Conservation (phyloP, 2,113 vertebrate genomes). For the Neolamprologus modestus region DNA sequence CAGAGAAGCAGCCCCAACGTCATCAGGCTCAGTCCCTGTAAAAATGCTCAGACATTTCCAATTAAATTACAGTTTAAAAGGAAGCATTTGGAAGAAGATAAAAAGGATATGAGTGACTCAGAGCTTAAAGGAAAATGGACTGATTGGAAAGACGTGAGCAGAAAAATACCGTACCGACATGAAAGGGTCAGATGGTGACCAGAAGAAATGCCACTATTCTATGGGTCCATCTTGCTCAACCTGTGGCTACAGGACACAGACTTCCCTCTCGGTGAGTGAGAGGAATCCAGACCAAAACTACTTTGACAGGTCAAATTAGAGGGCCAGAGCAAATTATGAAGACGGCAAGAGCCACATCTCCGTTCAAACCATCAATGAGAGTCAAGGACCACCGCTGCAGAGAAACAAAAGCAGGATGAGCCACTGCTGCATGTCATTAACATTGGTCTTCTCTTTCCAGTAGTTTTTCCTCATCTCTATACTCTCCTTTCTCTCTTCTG, state of each 20-base stretch:
- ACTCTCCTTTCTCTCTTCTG: background rate
- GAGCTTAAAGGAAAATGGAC: background rate
- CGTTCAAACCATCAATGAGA: background rate
- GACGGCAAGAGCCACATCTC: background rate
- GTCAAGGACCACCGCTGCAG: background rate
- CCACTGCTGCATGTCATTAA: background rate
- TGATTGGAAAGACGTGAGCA: background rate
- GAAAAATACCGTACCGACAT: background rate
- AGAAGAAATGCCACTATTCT: background rate
- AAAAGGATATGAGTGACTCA: background rate
- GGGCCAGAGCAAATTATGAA: background rate
- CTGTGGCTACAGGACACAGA: background rate
- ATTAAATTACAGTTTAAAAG: background rate
- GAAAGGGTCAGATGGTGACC: background rate
- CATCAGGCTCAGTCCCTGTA: background rate
- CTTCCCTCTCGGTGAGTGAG: background rate
- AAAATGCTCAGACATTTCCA: background rate
- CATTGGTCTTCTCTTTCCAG: fast-evolving
- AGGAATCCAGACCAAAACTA: background rate
- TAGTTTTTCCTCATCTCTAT: background rate
- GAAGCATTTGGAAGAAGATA: background rate
- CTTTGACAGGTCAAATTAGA: background rate
- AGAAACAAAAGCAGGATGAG: background rate
- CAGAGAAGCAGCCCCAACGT: background rate
- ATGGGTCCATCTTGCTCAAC: background rate